These are phyloP conservation scores for Tachysurus vachellii DNA, from an alignment of 2,113 vertebrate species.

Conservation along the genomic window DNA sequence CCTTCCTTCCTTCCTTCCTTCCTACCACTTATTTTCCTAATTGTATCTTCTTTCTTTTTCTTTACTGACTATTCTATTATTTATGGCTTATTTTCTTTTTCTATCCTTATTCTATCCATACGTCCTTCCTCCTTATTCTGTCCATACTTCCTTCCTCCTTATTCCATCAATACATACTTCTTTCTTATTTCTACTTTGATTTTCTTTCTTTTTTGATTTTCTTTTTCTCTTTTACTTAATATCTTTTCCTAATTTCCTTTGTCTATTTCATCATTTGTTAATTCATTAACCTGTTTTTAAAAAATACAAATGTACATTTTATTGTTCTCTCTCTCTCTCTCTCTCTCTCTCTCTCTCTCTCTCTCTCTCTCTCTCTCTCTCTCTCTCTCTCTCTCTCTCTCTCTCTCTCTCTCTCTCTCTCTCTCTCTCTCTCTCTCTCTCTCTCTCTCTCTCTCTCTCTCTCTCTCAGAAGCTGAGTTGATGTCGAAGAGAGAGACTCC, in stretches of 20 bases:
- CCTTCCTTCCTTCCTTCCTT: background rate
- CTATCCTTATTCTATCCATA: background rate
- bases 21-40: background rate
- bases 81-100: background rate
- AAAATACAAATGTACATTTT: background rate
- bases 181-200: too few relatives aligned
- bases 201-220: too few relatives aligned
- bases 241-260: too few relatives aligned
- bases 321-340: background rate
- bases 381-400: background rate
- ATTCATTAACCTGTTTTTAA: too few relatives aligned
- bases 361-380: background rate
- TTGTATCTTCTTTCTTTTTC: background rate
- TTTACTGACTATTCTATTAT: background rate
- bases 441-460: background rate
- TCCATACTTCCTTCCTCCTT: background rate
- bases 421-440: background rate
- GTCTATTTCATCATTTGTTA: too few relatives aligned
- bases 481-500: conserved; percentile 71
- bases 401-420: background rate
- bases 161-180: too few relatives aligned
- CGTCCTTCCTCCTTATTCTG: background rate
- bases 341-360: background rate
- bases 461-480: conserved; percentile 69
- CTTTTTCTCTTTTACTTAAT: background rate